Evolutionary conservation across 2,113 vertebrate genomes (phyloP).

Genomic region (Cettia cetti): DNA sequence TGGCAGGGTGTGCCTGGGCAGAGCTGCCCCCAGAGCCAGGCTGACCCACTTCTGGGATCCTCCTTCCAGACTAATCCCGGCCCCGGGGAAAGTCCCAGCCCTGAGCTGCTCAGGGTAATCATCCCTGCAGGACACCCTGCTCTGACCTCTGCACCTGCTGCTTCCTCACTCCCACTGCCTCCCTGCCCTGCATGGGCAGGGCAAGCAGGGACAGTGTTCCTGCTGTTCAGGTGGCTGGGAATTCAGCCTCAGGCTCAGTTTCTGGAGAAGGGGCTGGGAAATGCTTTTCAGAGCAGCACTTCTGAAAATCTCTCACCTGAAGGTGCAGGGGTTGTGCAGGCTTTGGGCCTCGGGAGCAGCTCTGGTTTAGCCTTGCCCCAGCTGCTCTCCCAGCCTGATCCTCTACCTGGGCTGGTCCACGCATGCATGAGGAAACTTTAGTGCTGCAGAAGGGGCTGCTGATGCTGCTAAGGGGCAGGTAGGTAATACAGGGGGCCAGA

Average conservation of each 20-base stretch:
- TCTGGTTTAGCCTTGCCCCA: not conserved
- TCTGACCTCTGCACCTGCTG: not conserved
- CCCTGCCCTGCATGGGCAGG: not conserved
- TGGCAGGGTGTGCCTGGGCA: not conserved
- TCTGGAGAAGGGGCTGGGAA: not conserved
- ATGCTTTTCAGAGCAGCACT: not conserved
- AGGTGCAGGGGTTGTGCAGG: not conserved
- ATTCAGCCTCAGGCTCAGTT: not conserved
- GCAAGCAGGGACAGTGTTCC: accelerated
- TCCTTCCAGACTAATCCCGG: not conserved
- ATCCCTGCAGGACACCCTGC: accelerated
- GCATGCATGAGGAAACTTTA: accelerated
- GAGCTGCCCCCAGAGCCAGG: accelerated
- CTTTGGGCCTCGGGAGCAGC: not conserved
- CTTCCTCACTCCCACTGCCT: not conserved
- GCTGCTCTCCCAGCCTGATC: not conserved
- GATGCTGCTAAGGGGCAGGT: not conserved
- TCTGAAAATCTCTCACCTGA: too few species aligned
- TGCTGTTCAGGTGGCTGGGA: not conserved
- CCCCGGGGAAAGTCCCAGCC: not conserved
- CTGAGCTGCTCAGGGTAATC: not conserved
- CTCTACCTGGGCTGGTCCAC: not conserved
- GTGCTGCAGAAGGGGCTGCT: not conserved
- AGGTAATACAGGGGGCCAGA: not conserved
- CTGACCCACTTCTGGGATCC: not conserved